These are phyloP conservation scores for Zelostemma sp. DNA, from an alignment of 1,140 invertebrate genomes.

Conservation along the genomic window DNA sequence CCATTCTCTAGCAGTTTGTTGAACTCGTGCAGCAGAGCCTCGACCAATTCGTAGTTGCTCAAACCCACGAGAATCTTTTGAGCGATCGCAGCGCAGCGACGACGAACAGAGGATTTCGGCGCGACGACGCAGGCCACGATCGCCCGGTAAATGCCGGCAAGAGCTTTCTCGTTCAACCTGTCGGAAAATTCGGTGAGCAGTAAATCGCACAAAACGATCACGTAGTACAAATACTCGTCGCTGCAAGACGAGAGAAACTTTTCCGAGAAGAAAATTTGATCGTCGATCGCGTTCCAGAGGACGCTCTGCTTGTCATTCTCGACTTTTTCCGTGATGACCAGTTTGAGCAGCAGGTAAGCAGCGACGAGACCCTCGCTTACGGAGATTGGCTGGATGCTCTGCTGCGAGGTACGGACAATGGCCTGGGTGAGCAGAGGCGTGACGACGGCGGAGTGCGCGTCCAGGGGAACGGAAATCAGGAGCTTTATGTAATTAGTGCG, in stretches of 20 bases:
- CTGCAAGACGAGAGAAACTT: constrained; percentile 80
- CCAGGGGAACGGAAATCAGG: constrained; percentile 50
- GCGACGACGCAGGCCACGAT: constrained; percentile 76
- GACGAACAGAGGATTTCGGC: constrained; percentile 57
- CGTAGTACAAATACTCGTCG: constrained; percentile 77
- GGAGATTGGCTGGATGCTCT: constrained; percentile 71
- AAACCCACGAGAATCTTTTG: constrained; percentile 59
- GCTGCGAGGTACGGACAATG: constrained; percentile 60
- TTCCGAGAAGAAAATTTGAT: constrained; percentile 86
- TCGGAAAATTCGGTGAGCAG: constrained; percentile 75
- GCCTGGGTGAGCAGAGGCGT: constrained; percentile 51
- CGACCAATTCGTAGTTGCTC: constrained; percentile 61
- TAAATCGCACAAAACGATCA: constrained; percentile 76
- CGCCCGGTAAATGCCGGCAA: constrained; percentile 72
- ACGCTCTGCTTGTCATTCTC: constrained; percentile 72
- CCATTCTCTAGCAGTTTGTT: constrained; percentile 71
- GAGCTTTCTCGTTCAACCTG: constrained; percentile 71
- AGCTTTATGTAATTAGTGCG: constrained; percentile 78
- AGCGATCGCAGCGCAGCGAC: constrained; percentile 54
- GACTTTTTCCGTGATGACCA: constrained; percentile 71
- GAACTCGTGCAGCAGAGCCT: constrained; percentile 75
- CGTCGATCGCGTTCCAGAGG: constrained; percentile 81
- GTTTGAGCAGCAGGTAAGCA: constrained; percentile 78
- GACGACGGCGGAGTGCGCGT: constrained; percentile 49
- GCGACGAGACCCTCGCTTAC: constrained; percentile 87